Percentiles rank a stretch among this genome's conserved stretches.
Evolutionary conservation across 2,797 vertebrate genomes (phyloP).

Genomic region (Mallotus villosus): DNA sequence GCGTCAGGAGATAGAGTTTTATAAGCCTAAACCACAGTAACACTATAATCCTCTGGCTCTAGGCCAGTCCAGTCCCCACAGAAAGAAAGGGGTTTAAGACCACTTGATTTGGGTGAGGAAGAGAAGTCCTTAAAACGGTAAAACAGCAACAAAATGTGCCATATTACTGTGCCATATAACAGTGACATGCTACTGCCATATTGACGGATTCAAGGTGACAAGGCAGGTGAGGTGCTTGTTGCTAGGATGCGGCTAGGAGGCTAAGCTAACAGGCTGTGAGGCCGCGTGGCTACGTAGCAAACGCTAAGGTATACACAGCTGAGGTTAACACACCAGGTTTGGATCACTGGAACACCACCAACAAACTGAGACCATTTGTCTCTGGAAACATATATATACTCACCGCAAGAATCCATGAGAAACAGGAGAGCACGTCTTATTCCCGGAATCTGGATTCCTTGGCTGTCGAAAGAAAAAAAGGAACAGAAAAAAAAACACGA

Average conservation of each 20-base stretch:
- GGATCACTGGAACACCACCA: constrained; percentile 30
- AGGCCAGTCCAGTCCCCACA: constrained; percentile 20
- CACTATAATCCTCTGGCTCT: constrained; percentile 42
- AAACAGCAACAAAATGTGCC: constrained; percentile 24
- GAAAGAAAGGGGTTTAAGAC: constrained; percentile 24
- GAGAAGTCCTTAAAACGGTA: constrained; percentile 18
- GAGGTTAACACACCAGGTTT: constrained; percentile 37
- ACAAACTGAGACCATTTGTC: constrained; percentile 32
- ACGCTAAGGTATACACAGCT: constrained; percentile 26
- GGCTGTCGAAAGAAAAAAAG: constrained; percentile 40
- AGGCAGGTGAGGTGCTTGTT: constrained; percentile 42
- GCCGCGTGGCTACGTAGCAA: constrained; percentile 15
- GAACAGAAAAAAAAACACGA: neutral
- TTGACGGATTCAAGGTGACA: constrained; percentile 29
- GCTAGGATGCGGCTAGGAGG: constrained; percentile 51
- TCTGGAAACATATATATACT: constrained; percentile 51
- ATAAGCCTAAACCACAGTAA: constrained; percentile 48
- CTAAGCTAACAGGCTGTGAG: constrained; percentile 1
- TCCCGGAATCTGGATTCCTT: constrained; percentile 50
- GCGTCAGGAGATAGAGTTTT: constrained; percentile 41
- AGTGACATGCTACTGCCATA: neutral
- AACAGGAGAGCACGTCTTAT: constrained; percentile 40
- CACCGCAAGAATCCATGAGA: constrained; percentile 53
- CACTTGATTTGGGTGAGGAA: constrained; percentile 36
- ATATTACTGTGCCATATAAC: too few relatives aligned